Conservation (phyloP, 2,113 vertebrate genomes). For the Prunella fulvescens region DNA sequence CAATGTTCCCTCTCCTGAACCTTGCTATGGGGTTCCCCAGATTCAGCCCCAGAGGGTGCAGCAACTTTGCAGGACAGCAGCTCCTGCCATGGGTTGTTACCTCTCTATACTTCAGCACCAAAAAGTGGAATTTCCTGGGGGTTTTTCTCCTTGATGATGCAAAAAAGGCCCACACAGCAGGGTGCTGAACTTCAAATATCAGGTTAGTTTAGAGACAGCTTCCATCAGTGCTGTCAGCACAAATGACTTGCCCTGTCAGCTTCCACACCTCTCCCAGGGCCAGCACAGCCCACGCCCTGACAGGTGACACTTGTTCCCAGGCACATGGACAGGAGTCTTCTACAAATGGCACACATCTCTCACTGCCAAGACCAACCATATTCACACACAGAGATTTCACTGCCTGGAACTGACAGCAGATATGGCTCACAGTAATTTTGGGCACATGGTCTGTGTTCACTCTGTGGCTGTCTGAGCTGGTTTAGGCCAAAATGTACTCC, state of each 20-base stretch:
- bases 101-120: background rate
- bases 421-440: rapidly evolving
- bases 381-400: background rate
- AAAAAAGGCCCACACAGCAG: background rate
- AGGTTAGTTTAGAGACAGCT: background rate
- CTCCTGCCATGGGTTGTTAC: background rate
- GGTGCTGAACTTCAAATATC: background rate
- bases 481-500: background rate
- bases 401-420: background rate
- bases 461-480: background rate
- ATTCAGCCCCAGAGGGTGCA: background rate
- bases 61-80: background rate
- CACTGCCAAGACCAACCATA: background rate
- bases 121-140: background rate
- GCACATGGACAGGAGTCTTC: background rate
- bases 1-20: background rate
- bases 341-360: background rate
- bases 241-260: background rate
- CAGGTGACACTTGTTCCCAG: background rate
- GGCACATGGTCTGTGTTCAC: background rate
- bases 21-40: background rate
- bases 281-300: background rate
- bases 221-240: background rate
- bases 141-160: background rate
- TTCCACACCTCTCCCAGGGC: background rate